Evolutionary conservation across 2,797 vertebrate genomes (phyloP), one percentile per base, ranked within the genome.

Genomic region (Ibycter americanus): DNA sequence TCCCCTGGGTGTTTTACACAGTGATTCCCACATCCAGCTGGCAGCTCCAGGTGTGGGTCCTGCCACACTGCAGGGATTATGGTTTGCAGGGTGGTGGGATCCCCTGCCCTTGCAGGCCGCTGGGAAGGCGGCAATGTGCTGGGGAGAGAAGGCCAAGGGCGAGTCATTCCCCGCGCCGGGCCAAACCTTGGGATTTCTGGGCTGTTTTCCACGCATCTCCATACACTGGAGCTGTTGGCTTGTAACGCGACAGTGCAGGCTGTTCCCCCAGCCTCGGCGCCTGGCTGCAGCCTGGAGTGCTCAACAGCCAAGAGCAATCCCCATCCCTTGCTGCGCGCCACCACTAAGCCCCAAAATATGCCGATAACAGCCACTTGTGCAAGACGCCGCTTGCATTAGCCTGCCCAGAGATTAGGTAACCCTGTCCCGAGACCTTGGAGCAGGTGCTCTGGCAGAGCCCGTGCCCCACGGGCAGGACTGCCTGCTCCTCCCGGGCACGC

Each of bases 341-440:
- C 84, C 91, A 61, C 94, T 94, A 96, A 97, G 95, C 89, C 51
- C 65, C 79, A 29, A 92, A 93, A 55, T 87, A 93, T 88, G 95
- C 89, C 3, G 82, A 94, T 81, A 93, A 92, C 78, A 95, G 76
- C 79, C 89, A 73, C 95, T 94, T 89, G 81, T 87, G 91, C 92
- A 97, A 94, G 96, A 94, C 17, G 9, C 47, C 3, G 85, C 96
- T 84, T 96, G 97, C 96, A 49, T 52, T 23, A 85, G 83, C 86
- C 84, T 81, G 96, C 90, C 90, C 12, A 1, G 68, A 89, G 97
- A 95, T 97, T 95, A 90, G 87, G 92, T 47, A 96, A 91, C 83
- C 71, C 91, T 16, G 67, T 83, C 87, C 73, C 26, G 17, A 66
- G 65, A 63, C 76, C 79, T 54, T 56, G 95, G 85, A 85, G 94